A percentile compares a stretch with the other conserved stretches of the same genome.
Conservation (phyloP, 2,888 invertebrate species). For the Andrena trimmerana region DNA sequence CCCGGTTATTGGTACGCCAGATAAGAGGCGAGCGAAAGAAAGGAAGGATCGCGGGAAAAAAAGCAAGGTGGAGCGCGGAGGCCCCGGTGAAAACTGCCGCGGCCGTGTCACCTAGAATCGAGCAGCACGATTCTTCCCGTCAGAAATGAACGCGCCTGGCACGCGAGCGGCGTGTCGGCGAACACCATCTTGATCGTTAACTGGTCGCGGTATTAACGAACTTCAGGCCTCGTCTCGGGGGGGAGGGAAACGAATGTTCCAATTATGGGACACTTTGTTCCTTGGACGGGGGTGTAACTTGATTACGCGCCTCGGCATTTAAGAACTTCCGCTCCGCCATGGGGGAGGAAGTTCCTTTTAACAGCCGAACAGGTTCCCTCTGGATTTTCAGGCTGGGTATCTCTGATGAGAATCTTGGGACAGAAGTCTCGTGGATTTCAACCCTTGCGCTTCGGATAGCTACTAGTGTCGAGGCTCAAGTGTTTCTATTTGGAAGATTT, state of each 20-base stretch:
- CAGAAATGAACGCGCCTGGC: slow-evolving; percentile 15
- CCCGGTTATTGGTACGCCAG: slow-evolving; percentile 64
- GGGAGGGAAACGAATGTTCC: slow-evolving; percentile 7
- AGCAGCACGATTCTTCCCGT: slow-evolving; percentile 35
- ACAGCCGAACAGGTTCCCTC: too few species aligned
- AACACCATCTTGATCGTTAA: slow-evolving; percentile 36
- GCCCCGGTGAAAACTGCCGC: slow-evolving; percentile 19
- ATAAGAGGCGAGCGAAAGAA: slow-evolving; percentile 58
- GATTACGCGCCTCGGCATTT: too few species aligned
- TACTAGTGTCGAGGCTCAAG: too few species aligned
- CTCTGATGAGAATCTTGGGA: neutral
- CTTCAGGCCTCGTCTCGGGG: slow-evolving; percentile 9
- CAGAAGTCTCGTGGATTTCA: too few species aligned
- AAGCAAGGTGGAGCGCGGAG: slow-evolving; percentile 1
- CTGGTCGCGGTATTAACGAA: slow-evolving; percentile 34
- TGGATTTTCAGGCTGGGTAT: too few species aligned
- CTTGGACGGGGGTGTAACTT: neutral
- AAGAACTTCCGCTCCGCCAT: too few species aligned
- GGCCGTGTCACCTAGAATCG: slow-evolving; percentile 54
- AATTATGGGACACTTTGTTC: slow-evolving; percentile 22
- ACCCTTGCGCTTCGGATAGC: too few species aligned
- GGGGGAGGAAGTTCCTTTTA: too few species aligned
- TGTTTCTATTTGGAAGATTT: too few species aligned
- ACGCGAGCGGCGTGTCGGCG: slow-evolving; percentile 35
- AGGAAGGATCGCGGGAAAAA: slow-evolving; percentile 44